phyloP scores from a whole-genome alignment of 2,797 vertebrate species.

The Geotrypetes seraphini region DNA sequence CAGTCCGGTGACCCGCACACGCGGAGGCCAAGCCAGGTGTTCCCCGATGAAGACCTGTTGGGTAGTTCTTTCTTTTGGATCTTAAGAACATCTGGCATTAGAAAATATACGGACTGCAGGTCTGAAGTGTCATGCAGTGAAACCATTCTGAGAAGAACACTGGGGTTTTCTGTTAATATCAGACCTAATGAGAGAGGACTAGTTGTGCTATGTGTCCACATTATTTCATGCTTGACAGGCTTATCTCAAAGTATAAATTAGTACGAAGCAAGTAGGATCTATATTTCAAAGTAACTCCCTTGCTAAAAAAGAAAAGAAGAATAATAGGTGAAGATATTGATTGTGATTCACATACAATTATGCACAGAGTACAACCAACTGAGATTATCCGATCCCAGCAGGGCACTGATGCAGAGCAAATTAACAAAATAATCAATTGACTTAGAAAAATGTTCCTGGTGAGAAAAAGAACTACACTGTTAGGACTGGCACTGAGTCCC shows the following conservation, averaged over 20 bases:
- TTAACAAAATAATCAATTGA: slow-evolving; percentile 36
- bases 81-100: too few species aligned
- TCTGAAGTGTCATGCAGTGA: too few species aligned
- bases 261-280: slow-evolving; percentile 4
- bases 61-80: too few species aligned
- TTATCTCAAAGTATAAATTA: slow-evolving; percentile 1
- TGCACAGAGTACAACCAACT: slow-evolving; percentile 13
- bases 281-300: slow-evolving; percentile 1
- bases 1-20: too few species aligned
- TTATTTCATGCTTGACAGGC: neutral
- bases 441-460: slow-evolving; percentile 12
- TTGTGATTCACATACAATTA: slow-evolving; percentile 33
- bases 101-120: too few species aligned
- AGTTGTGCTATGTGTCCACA: slow-evolving; percentile 1
- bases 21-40: too few species aligned
- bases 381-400: slow-evolving; percentile 31
- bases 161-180: too few species aligned
- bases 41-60: too few species aligned
- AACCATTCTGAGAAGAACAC: too few species aligned
- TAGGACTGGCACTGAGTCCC: neutral
- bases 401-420: slow-evolving; percentile 37
- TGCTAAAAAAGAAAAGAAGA: slow-evolving; percentile 11
- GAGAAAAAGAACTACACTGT: slow-evolving; percentile 7
- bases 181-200: too few species aligned
- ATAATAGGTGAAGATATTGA: slow-evolving; percentile 32